Evolutionary conservation across 2,888 invertebrate species (phyloP), one percentile per base, ranked within the genome.

Genomic region (Dryadula phaetusa): DNA sequence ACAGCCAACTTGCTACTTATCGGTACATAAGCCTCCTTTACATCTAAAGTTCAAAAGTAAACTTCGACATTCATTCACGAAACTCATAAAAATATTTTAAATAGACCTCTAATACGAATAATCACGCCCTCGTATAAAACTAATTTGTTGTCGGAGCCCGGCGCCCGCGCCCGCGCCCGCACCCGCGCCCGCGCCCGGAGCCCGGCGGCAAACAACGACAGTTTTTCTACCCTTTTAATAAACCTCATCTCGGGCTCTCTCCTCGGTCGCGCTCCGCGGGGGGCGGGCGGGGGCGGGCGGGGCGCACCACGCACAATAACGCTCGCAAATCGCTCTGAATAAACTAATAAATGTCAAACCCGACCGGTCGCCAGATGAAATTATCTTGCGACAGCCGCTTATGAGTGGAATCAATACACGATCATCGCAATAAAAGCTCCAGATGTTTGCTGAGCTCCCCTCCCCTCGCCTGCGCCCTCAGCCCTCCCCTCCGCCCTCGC

Each of bases 321-420:
- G 70, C 70, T 67, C 72, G 70, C 76, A 74, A 72, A 74, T 74
- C 75, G 72, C 77, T 68, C 70, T 78, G 75, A 75, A 78, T 77
- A 76, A 78, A 78, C 78, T 77, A 77, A 77, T 76, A 77, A 76
- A 76, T 74, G 74, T 75, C 65, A 69, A 65, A 62, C 69, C 72
- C 70, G 70, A 66, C 61, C 62, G 70, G 70, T 71, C 76, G 75
- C 73, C 73, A 75, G 76, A 86, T 86, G 78, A 83, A 82, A 85
- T 86, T 85, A 86, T 82, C 77, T 73, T 74, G 78, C 72, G 75
- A 75, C 83, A 79, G 80, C 81, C 79, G 82, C 84, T 87, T 87
- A 88, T 88, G 82, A 86, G 83, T 82, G 87, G 87, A 87, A 89
- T 88, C 89, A 87, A 89, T 88, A 87, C 82, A 81, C 83, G 82